phyloP scores from a whole-genome alignment of 1,140 invertebrate genomes.

The Aphis craccivora region DNA sequence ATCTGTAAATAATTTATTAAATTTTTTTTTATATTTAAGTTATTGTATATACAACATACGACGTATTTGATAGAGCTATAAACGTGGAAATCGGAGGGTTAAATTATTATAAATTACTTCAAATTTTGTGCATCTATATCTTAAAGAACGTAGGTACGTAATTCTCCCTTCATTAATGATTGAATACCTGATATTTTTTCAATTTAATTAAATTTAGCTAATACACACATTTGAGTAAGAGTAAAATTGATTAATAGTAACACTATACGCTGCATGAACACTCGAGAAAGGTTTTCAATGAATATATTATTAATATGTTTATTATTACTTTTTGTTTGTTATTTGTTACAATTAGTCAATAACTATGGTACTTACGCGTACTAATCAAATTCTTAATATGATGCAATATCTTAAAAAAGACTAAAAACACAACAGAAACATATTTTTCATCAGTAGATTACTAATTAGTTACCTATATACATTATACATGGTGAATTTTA shows the following conservation, averaged over 20 bases:
- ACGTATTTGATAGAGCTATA: neutral
- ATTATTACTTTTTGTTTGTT: neutral
- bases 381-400: neutral
- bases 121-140: neutral
- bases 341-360: neutral
- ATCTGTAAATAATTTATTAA: neutral
- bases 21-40: neutral
- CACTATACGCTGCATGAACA: neutral
- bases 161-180: neutral
- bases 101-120: neutral
- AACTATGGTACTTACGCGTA: neutral
- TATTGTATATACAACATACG: neutral
- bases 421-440: neutral
- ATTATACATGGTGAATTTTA: neutral
- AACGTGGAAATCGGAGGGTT: neutral
- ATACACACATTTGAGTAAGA: neutral
- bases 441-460: neutral
- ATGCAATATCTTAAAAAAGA: neutral
- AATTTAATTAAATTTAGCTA: neutral
- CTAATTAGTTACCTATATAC: no score
- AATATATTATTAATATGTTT: neutral
- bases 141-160: neutral
- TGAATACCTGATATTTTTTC: neutral
- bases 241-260: neutral
- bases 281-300: neutral